Evolutionary conservation across 2,888 invertebrate species (phyloP).

Genomic region (Apodemia hepburni): DNA sequence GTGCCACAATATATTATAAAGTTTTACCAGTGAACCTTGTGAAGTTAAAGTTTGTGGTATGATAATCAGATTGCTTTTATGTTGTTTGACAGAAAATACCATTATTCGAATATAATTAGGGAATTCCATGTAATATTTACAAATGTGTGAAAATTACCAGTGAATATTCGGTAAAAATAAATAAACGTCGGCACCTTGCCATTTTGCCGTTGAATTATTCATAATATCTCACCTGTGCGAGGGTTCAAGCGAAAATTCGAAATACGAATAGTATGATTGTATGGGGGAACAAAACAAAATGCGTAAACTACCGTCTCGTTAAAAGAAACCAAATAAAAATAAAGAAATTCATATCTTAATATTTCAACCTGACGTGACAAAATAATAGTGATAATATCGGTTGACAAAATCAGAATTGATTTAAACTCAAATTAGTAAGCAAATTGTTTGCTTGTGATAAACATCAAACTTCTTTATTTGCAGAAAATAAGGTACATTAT

Average conservation of each 20-base stretch:
- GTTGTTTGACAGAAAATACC: conserved; percentile 2
- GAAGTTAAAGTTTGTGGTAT: too few species aligned
- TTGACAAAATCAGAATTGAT: too few species aligned
- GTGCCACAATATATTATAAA: too few species aligned
- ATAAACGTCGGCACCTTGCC: conserved; percentile 62
- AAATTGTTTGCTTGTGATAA: too few species aligned
- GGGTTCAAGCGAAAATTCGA: conserved; percentile 48
- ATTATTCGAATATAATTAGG: conserved; percentile 1
- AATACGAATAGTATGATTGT: conserved; percentile 50
- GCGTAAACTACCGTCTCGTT: conserved; percentile 58
- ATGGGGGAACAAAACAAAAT: conserved; percentile 57
- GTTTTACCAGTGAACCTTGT: too few species aligned
- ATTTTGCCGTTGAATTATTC: conserved; percentile 77
- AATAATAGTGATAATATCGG: too few species aligned
- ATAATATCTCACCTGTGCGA: conserved; percentile 64
- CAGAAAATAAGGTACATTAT: too few species aligned
- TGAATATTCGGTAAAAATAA: conserved; percentile 67
- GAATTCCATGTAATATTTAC: conserved; percentile 34
- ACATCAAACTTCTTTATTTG: too few species aligned
- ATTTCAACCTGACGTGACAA: conserved; percentile 31
- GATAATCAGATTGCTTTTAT: too few species aligned
- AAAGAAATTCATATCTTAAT: conserved; percentile 44
- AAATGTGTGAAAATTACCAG: conserved; percentile 55
- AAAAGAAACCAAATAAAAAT: conserved; percentile 51
- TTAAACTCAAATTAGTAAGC: too few species aligned